A percentile compares a stretch with the other conserved stretches of the same genome.
These are phyloP conservation scores for Tiliqua scincoides DNA, from an alignment of 2,113 vertebrate species.

Conservation along the genomic window DNA sequence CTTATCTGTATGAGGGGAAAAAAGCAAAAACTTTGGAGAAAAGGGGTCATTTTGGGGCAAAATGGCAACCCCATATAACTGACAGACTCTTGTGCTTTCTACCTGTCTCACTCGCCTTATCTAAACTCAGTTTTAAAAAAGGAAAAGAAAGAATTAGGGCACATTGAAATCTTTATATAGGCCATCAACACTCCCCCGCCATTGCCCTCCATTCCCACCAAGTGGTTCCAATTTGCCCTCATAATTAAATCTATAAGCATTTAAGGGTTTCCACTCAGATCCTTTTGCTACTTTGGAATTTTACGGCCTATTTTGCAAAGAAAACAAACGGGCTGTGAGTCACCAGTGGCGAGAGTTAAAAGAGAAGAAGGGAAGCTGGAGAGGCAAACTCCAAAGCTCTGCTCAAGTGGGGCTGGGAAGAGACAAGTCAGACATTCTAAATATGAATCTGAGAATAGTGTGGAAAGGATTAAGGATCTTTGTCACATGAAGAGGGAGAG, in stretches of 20 bases:
- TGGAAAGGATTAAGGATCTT: slow-evolving; percentile 78
- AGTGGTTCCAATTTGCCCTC: slow-evolving; percentile 94
- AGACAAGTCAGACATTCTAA: slow-evolving; percentile 75
- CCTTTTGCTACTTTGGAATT: slow-evolving; percentile 86
- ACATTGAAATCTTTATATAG: slow-evolving; percentile 78
- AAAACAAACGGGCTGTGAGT: slow-evolving; percentile 59
- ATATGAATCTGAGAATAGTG: slow-evolving; percentile 80
- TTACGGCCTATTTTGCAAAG: slow-evolving; percentile 78
- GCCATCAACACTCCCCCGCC: slow-evolving; percentile 71
- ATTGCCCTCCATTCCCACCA: slow-evolving; percentile 55
- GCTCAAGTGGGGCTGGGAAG: slow-evolving; percentile 73
- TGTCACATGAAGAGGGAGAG: slow-evolving; percentile 69
- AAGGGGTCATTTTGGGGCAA: no score
- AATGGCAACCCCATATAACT: no score
- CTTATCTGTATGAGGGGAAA: no score
- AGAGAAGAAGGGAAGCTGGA: slow-evolving; percentile 63
- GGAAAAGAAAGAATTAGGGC: slow-evolving; percentile 50
- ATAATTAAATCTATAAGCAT: slow-evolving; percentile 91
- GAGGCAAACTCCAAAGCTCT: slow-evolving; percentile 72
- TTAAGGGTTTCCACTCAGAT: slow-evolving; percentile 87
- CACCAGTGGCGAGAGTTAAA: slow-evolving; percentile 47
- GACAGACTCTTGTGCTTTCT: no score
- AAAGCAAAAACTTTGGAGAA: no score
- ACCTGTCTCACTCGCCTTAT: slow-evolving; percentile 57
- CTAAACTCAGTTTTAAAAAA: slow-evolving; percentile 69